Percentiles rank a stretch among this genome's conserved stretches.
These are phyloP conservation scores for Remorina albescens DNA, from an alignment of 2,797 vertebrate species.

Conservation along the genomic window DNA sequence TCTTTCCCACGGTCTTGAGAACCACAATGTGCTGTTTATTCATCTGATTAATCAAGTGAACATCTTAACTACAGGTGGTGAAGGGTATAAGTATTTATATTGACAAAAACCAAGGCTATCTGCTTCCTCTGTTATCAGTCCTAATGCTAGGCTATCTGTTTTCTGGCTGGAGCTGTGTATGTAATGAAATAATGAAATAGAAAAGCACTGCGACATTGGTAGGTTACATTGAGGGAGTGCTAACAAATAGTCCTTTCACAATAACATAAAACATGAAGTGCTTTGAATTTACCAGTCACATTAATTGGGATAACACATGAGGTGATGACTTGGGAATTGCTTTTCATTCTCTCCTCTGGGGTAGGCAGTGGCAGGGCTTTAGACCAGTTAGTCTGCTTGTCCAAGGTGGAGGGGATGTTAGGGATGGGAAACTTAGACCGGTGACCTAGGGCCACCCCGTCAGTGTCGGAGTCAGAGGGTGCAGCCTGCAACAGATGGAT, in stretches of 20 bases:
- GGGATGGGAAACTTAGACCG: slow-evolving; percentile 94
- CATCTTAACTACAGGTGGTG: too few relatives aligned
- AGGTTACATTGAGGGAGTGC: not conserved
- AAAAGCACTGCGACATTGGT: too few relatives aligned
- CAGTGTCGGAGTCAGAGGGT: slow-evolving; percentile 90
- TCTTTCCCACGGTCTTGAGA: too few relatives aligned
- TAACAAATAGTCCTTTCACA: not conserved
- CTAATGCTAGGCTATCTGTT: not conserved
- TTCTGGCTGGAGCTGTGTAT: not conserved
- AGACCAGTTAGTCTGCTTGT: slow-evolving; percentile 99
- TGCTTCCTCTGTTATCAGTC: not conserved
- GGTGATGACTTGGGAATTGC: slow-evolving; percentile 92
- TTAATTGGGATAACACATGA: slow-evolving; percentile 99
- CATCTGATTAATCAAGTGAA: too few relatives aligned
- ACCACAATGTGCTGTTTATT: too few relatives aligned
- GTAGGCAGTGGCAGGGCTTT: slow-evolving; percentile 96
- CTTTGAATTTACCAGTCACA: slow-evolving; percentile 91
- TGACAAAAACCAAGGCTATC: not conserved
- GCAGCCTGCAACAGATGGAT: slow-evolving; percentile 89
- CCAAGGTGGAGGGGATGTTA: slow-evolving; percentile 96
- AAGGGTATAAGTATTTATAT: not conserved
- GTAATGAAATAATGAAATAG: not conserved
- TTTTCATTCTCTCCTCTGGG: slow-evolving; percentile 97
- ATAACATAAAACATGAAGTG: slow-evolving; percentile 15
- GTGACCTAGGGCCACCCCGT: slow-evolving; percentile 92